phyloP scores from a whole-genome alignment of 2,888 invertebrate genomes.

The Amblyjoppa proteus region DNA sequence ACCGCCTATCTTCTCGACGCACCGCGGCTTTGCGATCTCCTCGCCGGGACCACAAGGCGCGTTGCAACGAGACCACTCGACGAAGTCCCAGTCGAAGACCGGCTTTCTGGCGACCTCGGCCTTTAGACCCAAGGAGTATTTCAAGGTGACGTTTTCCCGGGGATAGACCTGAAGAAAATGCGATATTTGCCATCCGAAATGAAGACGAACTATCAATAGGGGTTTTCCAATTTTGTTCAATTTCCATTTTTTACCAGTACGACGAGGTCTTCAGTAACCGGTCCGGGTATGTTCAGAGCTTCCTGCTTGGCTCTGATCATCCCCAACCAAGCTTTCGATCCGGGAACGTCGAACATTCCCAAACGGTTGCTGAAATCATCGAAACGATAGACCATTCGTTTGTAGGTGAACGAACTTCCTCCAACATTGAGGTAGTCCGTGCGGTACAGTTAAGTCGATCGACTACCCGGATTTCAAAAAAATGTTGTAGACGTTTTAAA shows the following conservation, averaged over 20 bases:
- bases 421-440: too few species aligned
- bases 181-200: neutral
- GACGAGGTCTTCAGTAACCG: slow-evolving; percentile 85
- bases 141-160: slow-evolving; percentile 74
- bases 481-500: too few species aligned
- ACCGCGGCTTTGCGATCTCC: slow-evolving; percentile 83
- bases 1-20: slow-evolving; percentile 86
- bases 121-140: slow-evolving; percentile 74
- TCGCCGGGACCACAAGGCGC: slow-evolving; percentile 87
- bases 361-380: slow-evolving; percentile 79
- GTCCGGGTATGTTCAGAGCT: slow-evolving; percentile 86
- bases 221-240: neutral
- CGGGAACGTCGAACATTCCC: slow-evolving; percentile 82
- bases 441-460: too few species aligned
- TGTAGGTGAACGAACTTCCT: too few species aligned
- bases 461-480: too few species aligned
- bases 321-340: slow-evolving; percentile 82
- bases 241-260: slow-evolving; percentile 83
- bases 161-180: slow-evolving; percentile 67
- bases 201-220: neutral
- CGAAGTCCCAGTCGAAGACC: slow-evolving; percentile 85
- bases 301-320: slow-evolving; percentile 82
- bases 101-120: slow-evolving; percentile 83
- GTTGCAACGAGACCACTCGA: slow-evolving; percentile 86
- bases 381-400: neutral